A percentile compares a stretch with the other conserved stretches of the same genome.
Evolutionary conservation across 1,140 invertebrate genomes (phyloP).

Genomic region (Eufriesea mexicana): DNA sequence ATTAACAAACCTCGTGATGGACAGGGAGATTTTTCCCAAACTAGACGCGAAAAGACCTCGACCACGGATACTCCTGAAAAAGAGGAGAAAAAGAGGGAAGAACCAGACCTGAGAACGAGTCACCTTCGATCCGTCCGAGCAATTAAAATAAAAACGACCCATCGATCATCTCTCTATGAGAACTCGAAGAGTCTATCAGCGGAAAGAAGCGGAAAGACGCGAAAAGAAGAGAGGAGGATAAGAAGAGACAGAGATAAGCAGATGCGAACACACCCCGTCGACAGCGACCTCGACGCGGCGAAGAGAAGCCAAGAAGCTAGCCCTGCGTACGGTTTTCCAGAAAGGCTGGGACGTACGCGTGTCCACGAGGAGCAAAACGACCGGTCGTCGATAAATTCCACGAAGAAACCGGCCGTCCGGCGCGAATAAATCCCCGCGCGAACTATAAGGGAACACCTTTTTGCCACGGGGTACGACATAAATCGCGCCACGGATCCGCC

Average conservation of each 20-base stretch:
- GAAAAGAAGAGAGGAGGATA: background rate
- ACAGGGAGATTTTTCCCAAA: background rate
- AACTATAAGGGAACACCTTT: slow-evolving; percentile 44
- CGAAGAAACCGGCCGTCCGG: slow-evolving; percentile 29
- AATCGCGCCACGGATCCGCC: slow-evolving; percentile 28
- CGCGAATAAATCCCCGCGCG: slow-evolving; percentile 41
- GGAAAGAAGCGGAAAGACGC: background rate
- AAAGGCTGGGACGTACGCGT: slow-evolving; percentile 6
- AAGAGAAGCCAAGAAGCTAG: background rate
- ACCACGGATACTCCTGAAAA: too few relatives aligned
- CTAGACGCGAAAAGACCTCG: background rate
- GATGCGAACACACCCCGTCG: too few relatives aligned
- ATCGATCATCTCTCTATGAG: background rate
- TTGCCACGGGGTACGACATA: slow-evolving; percentile 17
- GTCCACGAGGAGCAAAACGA: slow-evolving; percentile 17
- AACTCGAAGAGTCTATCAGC: background rate
- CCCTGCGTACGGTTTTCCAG: slow-evolving; percentile 10
- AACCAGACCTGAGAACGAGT: too few relatives aligned
- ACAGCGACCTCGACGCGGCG: too few relatives aligned
- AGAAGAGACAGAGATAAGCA: background rate
- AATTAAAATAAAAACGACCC: background rate
- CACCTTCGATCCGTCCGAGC: background rate
- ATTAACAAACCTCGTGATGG: background rate
- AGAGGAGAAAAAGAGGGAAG: too few relatives aligned
- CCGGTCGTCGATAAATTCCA: slow-evolving; percentile 33